These are phyloP conservation scores for Apodemia duryi DNA, from an alignment of 2,888 invertebrate species.

Conservation along the genomic window DNA sequence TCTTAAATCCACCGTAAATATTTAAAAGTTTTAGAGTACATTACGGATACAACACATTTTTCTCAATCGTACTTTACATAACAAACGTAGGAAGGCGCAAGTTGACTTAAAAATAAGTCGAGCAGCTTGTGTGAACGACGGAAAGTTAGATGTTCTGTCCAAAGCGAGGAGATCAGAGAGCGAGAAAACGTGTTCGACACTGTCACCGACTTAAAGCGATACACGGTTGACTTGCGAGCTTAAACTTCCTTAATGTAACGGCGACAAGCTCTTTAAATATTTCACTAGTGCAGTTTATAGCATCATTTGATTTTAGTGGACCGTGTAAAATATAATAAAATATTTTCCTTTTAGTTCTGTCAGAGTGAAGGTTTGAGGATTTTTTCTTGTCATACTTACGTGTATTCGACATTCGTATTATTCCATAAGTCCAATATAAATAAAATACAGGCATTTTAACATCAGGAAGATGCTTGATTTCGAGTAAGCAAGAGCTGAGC, in stretches of 20 bases:
- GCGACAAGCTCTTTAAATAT: conserved; percentile 28
- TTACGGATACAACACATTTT: conserved; percentile 7
- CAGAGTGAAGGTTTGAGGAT: too few relatives aligned
- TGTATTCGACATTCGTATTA: too few relatives aligned
- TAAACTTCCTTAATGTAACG: conserved; percentile 28
- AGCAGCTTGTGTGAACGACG: conserved; percentile 30
- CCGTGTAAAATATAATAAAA: too few relatives aligned
- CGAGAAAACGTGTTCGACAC: conserved; percentile 49
- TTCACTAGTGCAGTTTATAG: conserved; percentile 22
- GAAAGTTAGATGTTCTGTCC: conserved; percentile 45
- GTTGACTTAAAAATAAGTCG: conserved; percentile 29
- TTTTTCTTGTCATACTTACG: too few relatives aligned
- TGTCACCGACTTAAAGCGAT: conserved; percentile 55
- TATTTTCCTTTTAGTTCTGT: too few relatives aligned
- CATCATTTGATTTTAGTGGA: conserved; percentile 4
- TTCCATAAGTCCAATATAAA: too few relatives aligned
- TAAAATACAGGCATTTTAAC: too few relatives aligned
- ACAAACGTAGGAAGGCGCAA: conserved; percentile 43
- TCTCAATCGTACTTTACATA: conserved; percentile 44
- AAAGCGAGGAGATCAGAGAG: conserved; percentile 51
- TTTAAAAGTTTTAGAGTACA: conserved; percentile 8
- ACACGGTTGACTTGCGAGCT: conserved; percentile 29
- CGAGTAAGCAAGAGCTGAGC: too few relatives aligned
- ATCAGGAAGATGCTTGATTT: too few relatives aligned
- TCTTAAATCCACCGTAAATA: background rate